phyloP scores from a whole-genome alignment of 2,888 invertebrate species.

The Tetranychus piercei region DNA sequence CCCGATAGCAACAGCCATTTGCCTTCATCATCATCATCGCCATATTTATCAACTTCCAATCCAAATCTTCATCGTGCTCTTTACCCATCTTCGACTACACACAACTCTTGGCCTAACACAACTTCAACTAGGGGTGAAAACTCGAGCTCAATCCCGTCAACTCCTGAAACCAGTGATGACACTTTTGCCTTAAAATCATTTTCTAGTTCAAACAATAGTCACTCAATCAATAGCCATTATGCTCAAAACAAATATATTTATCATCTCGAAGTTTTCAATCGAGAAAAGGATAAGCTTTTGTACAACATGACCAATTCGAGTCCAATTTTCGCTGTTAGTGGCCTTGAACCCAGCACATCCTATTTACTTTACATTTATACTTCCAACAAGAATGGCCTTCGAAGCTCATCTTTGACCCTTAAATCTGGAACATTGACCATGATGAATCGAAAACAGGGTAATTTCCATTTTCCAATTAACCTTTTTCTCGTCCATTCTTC shows the following conservation, averaged over 20 bases:
- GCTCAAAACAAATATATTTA: not conserved
- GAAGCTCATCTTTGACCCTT: conserved; percentile 4
- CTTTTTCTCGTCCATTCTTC: not conserved
- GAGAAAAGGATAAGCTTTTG: not conserved
- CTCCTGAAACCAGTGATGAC: not conserved
- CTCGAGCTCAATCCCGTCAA: not conserved
- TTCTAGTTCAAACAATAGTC: not conserved
- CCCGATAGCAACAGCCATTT: not conserved
- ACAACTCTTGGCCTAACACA: not conserved
- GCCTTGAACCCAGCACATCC: conserved; percentile 7
- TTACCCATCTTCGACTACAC: not conserved
- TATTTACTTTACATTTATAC: not conserved
- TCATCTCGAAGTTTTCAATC: conserved; percentile 5
- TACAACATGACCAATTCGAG: conserved; percentile 6
- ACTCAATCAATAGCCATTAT: not conserved
- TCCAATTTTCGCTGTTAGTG: not conserved
- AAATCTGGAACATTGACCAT: conserved; percentile 11
- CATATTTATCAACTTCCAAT: not conserved
- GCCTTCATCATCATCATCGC: not conserved
- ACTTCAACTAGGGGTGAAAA: not conserved
- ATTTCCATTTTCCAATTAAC: not conserved
- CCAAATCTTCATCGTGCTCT: not conserved
- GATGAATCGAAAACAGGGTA: conserved; percentile 12
- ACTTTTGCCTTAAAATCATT: not conserved
- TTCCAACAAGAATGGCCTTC: not conserved